Base-by-base conservation (phyloP, 2,797 vertebrate genomes). In the Phoebastria nigripes region DNA sequence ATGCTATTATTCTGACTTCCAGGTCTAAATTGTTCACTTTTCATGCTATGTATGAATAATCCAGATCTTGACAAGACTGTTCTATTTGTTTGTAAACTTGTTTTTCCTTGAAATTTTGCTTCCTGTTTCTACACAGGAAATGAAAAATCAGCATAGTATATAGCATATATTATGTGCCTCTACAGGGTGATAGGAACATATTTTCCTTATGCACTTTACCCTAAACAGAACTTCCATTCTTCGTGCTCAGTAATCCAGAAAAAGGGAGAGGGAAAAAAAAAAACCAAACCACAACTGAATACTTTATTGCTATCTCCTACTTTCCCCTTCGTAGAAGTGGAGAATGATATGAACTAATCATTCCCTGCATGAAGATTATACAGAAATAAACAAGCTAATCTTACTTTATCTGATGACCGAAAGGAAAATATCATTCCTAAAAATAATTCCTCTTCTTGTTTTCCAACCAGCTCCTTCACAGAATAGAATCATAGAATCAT, bases 11-110 rank as follows among this genome's bases (percentile, higher is more conserved):
- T 86, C 35, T 21, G 51, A 91, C 54, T 82, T 74, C 15, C 12
- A 63, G 44, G 29, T 87, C 82, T 84, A 92, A 90, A 87, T 14
- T 10, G 6, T 51, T 89, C 62, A 56, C 17, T 95, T 84, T 54
- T 80, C 29, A 28, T 63, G 15, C 77, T 55, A 8, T 22, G 15
- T 42, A 74, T 69, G 18, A 84, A 81, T 47, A 90, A 84, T 56
- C 51, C 74, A 78, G 42, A 72, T 44, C 26, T 59, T 65, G 44
- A 73, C 24, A 39, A 67, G 24, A 47, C 14, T 37, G 17, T 19
- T 83, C 55, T 25, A 42, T 54, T 90, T 62, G 29, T 49, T 85
- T 82, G 9, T 35, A 84, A 54, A 24, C 22, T 12, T 4, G 1
- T 12, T 72, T 81, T 81, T 47, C 33, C 61, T 47, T 84, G 35